Percentiles rank a stretch among this genome's conserved stretches.
Conservation (phyloP, 2,113 vertebrate genomes). For the Butorides virescens region DNA sequence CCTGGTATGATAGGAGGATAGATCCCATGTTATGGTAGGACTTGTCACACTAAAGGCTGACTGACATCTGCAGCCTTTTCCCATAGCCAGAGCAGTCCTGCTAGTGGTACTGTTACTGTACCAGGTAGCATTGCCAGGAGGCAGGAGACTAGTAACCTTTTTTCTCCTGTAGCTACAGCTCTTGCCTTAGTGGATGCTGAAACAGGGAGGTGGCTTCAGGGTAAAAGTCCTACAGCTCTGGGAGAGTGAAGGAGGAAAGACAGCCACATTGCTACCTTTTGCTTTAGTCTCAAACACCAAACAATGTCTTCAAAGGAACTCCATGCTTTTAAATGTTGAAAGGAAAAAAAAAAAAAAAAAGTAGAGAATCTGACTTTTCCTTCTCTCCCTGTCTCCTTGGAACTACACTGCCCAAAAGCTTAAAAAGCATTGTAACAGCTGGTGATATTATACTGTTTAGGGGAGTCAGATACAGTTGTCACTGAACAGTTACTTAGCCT, state of each 20-base stretch:
- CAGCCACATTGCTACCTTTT: accelerated
- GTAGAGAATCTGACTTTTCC: background rate
- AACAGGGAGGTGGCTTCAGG: background rate
- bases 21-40: background rate
- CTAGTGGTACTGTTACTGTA: accelerated
- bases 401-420: background rate
- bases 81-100: background rate
- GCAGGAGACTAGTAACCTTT: background rate
- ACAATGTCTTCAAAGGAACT: background rate
- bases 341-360: background rate
- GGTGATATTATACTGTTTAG: background rate
- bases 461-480: background rate
- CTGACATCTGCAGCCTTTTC: background rate
- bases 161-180: background rate
- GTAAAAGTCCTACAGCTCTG: background rate
- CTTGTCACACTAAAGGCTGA: background rate
- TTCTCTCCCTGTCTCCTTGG: background rate
- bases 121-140: background rate
- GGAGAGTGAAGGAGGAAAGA: background rate
- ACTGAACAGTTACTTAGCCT: background rate
- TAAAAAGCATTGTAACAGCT: background rate
- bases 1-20: background rate
- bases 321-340: background rate
- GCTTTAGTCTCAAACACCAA: background rate
- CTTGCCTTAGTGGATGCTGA: background rate